Percentiles rank a stretch among this genome's conserved stretches.
Evolutionary conservation across 2,113 vertebrate species (phyloP).

Genomic region (Hippocampus guttulatus): DNA sequence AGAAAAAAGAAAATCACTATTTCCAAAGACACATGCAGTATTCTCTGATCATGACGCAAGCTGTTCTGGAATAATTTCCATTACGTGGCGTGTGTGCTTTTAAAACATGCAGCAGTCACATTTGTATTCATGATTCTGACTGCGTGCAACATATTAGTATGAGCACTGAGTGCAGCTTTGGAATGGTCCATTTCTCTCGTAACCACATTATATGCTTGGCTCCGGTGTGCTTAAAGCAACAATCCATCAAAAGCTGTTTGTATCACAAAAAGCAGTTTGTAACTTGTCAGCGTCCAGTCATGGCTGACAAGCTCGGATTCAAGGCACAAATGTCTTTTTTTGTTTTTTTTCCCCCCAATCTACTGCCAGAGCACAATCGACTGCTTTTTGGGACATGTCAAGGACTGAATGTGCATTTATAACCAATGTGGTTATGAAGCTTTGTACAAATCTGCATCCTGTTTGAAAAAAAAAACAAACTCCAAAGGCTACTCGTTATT

Average conservation of each 20-base stretch:
- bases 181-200: not conserved
- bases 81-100: not conserved
- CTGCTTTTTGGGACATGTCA: not conserved
- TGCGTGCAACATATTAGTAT: not conserved
- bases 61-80: too few relatives aligned
- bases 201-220: not conserved
- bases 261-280: slow-evolving; percentile 2
- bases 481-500: not conserved
- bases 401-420: not conserved
- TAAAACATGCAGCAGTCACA: not conserved
- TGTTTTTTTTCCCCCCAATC: not conserved
- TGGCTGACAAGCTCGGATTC: not conserved
- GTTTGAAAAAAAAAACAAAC: not conserved
- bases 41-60: too few relatives aligned
- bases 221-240: not conserved
- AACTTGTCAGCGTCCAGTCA: not conserved
- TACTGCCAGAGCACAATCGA: not conserved
- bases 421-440: too few relatives aligned
- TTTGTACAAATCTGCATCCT: too few relatives aligned
- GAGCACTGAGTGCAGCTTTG: not conserved
- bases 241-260: not conserved
- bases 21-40: too few relatives aligned
- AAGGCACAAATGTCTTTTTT: not conserved
- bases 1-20: not conserved
- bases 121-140: not conserved